These are phyloP conservation scores for Machimus atricapillus DNA, from an alignment of 2,888 invertebrate genomes.

Conservation along the genomic window DNA sequence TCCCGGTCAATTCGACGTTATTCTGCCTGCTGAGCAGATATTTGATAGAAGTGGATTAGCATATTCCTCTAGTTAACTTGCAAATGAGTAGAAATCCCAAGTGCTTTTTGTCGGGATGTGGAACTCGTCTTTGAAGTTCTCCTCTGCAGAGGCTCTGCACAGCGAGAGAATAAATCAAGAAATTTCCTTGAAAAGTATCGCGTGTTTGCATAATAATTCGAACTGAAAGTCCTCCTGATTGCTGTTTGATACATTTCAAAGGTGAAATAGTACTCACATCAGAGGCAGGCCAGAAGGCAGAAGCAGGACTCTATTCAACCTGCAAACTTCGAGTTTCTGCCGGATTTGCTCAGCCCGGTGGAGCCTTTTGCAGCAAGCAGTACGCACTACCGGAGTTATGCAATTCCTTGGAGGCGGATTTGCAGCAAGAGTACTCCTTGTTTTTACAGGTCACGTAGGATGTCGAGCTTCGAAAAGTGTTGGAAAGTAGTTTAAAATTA, in stretches of 20 bases:
- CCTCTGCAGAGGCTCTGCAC: neutral
- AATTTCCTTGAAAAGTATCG: slow-evolving; percentile 13
- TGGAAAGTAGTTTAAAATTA: neutral
- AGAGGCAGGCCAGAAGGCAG: no score
- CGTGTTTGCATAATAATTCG: slow-evolving; percentile 27
- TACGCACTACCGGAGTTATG: neutral
- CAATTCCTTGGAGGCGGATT: neutral
- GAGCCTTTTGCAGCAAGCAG: neutral
- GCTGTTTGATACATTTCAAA: slow-evolving; percentile 4
- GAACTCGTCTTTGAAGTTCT: neutral
- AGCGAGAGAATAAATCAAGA: slow-evolving; percentile 17
- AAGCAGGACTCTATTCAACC: neutral
- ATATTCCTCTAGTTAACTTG: slow-evolving; percentile 24
- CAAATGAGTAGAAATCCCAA: slow-evolving; percentile 26
- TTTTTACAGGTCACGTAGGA: neutral
- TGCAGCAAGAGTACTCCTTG: neutral
- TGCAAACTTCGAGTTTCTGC: neutral
- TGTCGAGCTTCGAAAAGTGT: neutral
- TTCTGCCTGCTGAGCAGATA: slow-evolving; percentile 2
- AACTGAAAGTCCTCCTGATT: neutral
- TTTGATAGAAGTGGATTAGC: neutral
- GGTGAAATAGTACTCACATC: neutral
- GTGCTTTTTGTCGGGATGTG: neutral
- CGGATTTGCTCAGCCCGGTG: neutral
- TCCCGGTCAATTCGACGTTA: neutral